Evolutionary conservation across 2,797 vertebrate genomes (phyloP).

Genomic region (Podarcis lilfordi): DNA sequence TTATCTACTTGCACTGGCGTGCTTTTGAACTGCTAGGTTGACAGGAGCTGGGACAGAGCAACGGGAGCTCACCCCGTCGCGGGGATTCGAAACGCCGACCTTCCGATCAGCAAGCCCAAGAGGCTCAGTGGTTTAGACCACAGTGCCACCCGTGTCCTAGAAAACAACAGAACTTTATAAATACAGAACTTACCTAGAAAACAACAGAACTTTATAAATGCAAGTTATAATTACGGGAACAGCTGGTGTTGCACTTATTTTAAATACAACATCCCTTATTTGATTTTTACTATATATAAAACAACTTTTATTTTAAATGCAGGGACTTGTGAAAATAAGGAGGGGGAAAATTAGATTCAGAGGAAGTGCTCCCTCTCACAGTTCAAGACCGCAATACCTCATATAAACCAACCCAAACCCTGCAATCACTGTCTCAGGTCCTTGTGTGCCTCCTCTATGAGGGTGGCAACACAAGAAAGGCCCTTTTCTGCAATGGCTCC

Average conservation of each 20-base stretch:
- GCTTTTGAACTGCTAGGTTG: too few species aligned
- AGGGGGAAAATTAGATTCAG: not conserved
- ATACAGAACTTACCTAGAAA: not conserved
- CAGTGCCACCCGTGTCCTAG: not conserved
- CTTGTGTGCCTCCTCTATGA: too few species aligned
- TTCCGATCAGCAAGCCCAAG: too few species aligned
- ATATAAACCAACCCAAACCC: too few species aligned
- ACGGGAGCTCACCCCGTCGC: too few species aligned
- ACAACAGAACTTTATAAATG: not conserved
- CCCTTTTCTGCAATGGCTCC: too few species aligned
- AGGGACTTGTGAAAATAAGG: not conserved
- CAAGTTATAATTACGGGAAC: not conserved
- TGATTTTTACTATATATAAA: not conserved
- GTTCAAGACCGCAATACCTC: not conserved
- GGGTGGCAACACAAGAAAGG: too few species aligned
- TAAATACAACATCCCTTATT: not conserved
- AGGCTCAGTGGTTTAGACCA: too few species aligned
- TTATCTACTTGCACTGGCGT: too few species aligned
- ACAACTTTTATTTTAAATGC: not conserved
- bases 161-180: constrained; percentile 12
- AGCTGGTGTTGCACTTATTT: not conserved
- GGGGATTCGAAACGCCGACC: too few species aligned
- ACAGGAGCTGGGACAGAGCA: too few species aligned
- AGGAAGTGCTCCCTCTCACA: not conserved
- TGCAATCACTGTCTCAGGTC: not conserved